Evolutionary conservation across 2,888 invertebrate species (phyloP), one percentile per base, ranked within the genome.

Genomic region (Polyploca ridens): DNA sequence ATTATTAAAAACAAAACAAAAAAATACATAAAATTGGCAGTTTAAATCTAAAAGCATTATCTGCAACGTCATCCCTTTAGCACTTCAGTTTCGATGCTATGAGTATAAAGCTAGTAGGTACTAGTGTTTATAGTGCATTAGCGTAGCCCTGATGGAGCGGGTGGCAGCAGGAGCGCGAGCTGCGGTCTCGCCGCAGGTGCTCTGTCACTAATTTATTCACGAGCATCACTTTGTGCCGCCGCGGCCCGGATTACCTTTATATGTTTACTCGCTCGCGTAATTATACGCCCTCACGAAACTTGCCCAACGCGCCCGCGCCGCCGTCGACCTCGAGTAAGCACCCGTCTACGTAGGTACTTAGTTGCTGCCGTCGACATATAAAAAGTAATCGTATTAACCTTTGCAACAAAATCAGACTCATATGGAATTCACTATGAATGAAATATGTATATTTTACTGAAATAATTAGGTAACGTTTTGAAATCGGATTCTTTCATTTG

Each of bases 241-340:
- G 89, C 91, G 89, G 86, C 90, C 90, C 90, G 93, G 93, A 92
- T 93, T 93, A 93, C 92, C 92, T 91, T 92, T 91, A 91, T 91
- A 89, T 93, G 92, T 93, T 93, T 93, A 90, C 91, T 88, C 91
- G 90, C 87, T 88, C 89, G 88, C 90, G 90, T 93, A 93, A 93
- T 93, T 93, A 92, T 91, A 91, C 93, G 86, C 90, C 90, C 92
- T 88, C 90, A 89, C 89, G 90, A 89, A 92, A 91, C 91, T 91
- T 90, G 83, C 81, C 85, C 81, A 35, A 54, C 54, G 54, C 19
- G 54, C 54, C 16, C 54, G 54, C 49, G 49, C 16, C 54, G 54
- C 19, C 54, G 16, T 10, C 19, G 19, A 49, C n/a, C 16, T 16
- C 54, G 10, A 8, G 19, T 16, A 54, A 54, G 54, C 54, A 54